Base-by-base conservation (phyloP, 1,140 invertebrate species). In the Lasaia peninsularis region DNA sequence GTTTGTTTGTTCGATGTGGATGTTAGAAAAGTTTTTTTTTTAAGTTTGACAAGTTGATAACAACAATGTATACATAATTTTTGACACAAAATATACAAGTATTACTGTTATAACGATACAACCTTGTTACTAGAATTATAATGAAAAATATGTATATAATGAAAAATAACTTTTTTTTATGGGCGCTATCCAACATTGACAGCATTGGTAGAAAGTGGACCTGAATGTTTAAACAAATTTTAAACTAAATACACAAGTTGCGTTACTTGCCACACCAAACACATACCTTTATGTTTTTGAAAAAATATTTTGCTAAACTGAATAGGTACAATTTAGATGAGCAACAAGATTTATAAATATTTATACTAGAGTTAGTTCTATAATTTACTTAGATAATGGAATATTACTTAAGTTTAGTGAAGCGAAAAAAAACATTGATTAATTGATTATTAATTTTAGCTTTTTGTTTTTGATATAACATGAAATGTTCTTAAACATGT, bases 351-450 rank as follows among this genome's bases (percentile, higher is more conserved):
- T 74, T 71, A 73, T 75, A 73, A 68, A 77, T 72, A 80, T 75
- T 80, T 78, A 76, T 67, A 77, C 74, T 80, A 83, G 68, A 72
- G 56, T 71, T 65, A 78, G 65, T 73, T 44, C 16, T 71, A 76
- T 69, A 78, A 74, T 77, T 83, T 75, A 82, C 75, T 82, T 82
- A 84, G 73, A 77, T 86, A 85, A 85, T 87, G 84, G 84, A 87
- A 87, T 87, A 85, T 71, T 75, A 81, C 73, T 83, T 82, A 83
- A 72, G 75, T 80, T 81, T 72, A 78, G 74, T 76, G 75, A 73
- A 80, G 68, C 71, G 72, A 76, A 78, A 67, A 70, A 68, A 68
- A 76, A 65, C 52, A 60, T 4, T 35, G 33, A 54, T 56, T 56
- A 56, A 56, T 51, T 37, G 35, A 56, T 53, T 53, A 37, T 56